These are phyloP conservation scores for Noctua fimbriata DNA, from an alignment of 2,888 invertebrate species.

Conservation along the genomic window DNA sequence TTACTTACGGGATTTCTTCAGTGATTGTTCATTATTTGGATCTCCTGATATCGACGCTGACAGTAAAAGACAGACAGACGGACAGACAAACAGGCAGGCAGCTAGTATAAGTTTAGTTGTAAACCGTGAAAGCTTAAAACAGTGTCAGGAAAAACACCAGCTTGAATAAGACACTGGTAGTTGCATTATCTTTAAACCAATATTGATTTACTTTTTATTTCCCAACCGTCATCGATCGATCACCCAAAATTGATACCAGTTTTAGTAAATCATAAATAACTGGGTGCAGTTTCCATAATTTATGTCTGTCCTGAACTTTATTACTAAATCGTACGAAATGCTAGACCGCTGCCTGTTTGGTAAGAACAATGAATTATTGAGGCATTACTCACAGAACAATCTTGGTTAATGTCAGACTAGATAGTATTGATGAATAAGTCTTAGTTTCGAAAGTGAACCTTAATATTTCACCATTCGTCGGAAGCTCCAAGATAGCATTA, in stretches of 20 bases:
- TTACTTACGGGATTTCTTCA: too few relatives aligned
- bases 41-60: too few relatives aligned
- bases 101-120: too few relatives aligned
- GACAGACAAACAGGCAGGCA: too few relatives aligned
- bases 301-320: constrained; percentile 82
- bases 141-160: too few relatives aligned
- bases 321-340: constrained; percentile 74
- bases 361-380: constrained; percentile 79
- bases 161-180: neutral
- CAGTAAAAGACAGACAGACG: too few relatives aligned
- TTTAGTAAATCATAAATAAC: constrained; percentile 72
- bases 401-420: constrained; percentile 59
- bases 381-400: constrained; percentile 72
- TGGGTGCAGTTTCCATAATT: constrained; percentile 76
- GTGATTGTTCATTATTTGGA: too few relatives aligned
- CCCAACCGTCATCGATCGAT: constrained; percentile 3
- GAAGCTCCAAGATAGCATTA: neutral
- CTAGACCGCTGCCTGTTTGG: constrained; percentile 75
- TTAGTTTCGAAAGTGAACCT: constrained; percentile 18
- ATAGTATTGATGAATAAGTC: constrained; percentile 50
- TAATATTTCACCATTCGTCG: constrained; percentile 21
- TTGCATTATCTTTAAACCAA: neutral
- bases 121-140: too few relatives aligned
- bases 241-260: constrained; percentile 32
- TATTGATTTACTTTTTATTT: constrained; percentile 15